A percentile compares a stretch with the other conserved stretches of the same genome.
Conservation (phyloP, 1,140 invertebrate species). For the Lethrus apterus region DNA sequence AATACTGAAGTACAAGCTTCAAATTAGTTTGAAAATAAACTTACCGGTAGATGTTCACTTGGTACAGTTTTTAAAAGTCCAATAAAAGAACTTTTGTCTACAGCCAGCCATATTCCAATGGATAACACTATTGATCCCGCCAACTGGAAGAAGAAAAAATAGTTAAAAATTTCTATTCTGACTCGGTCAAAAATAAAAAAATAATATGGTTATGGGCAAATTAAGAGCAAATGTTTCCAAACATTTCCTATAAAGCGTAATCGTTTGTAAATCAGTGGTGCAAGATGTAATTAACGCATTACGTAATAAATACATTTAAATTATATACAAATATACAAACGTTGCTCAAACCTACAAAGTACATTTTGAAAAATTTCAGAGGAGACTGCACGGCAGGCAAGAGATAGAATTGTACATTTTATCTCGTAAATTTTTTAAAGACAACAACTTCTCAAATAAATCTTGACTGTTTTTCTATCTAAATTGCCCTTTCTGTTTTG, state of each 20-base stretch:
- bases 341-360: too few relatives aligned
- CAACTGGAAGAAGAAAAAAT: slow-evolving; percentile 50
- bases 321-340: background rate
- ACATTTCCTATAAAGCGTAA: background rate
- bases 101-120: slow-evolving; percentile 68
- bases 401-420: too few relatives aligned
- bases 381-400: too few relatives aligned
- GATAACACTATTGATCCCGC: slow-evolving; percentile 64
- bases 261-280: background rate
- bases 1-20: too few relatives aligned
- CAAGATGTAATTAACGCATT: background rate
- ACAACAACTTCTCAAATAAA: too few relatives aligned
- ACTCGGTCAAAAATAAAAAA: background rate
- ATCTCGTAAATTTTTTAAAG: too few relatives aligned
- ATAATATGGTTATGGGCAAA: background rate
- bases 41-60: slow-evolving; percentile 52
- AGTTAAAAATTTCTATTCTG: slow-evolving; percentile 1
- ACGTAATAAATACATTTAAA: background rate
- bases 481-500: too few relatives aligned
- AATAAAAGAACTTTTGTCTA: slow-evolving; percentile 61
- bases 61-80: slow-evolving; percentile 53
- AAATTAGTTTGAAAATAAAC: slow-evolving; percentile 29
- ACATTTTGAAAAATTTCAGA: too few relatives aligned
- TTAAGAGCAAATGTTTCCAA: too few relatives aligned
- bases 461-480: too few relatives aligned